Conservation (phyloP, 1,140 invertebrate genomes). For the Drosophila orosa region DNA sequence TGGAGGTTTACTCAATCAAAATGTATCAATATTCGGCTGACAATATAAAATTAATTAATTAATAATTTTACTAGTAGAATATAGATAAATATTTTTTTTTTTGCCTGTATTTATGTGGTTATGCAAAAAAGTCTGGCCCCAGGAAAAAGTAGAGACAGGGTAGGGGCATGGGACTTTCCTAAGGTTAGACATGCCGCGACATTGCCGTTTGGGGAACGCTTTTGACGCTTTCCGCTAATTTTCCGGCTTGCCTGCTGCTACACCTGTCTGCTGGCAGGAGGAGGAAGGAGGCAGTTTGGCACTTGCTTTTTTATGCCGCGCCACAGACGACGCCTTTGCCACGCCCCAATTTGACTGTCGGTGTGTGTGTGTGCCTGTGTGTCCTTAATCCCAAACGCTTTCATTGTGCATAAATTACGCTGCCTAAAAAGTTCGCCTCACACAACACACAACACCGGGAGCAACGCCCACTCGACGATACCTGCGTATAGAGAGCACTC, state of each 20-base stretch:
- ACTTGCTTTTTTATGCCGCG: constrained; percentile 45
- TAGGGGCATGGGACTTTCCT: constrained; percentile 3
- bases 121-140: constrained; percentile 50
- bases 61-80: no score
- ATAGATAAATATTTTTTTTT: no score
- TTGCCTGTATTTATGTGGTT: constrained; percentile 54
- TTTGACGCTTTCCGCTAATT: constrained; percentile 82
- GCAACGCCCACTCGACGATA: constrained; percentile 38
- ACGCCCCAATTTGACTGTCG: constrained; percentile 33
- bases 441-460: constrained; percentile 15
- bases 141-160: neutral
- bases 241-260: constrained; percentile 78
- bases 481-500: constrained; percentile 22
- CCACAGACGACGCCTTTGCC: constrained; percentile 36
- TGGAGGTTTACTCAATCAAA: no score
- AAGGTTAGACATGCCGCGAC: constrained; percentile 63
- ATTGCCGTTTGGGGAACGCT: constrained; percentile 79
- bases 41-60: no score
- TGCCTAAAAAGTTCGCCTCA: constrained; percentile 66
- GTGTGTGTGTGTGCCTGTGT: constrained; percentile 24
- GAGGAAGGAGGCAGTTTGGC: constrained; percentile 15
- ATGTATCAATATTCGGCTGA: no score
- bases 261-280: constrained; percentile 65
- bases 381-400: constrained; percentile 75
- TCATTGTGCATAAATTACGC: constrained; percentile 80